Evolutionary conservation across 2,888 invertebrate species (phyloP), one percentile per base, ranked within the genome.

Genomic region (Amphipoea lucens): DNA sequence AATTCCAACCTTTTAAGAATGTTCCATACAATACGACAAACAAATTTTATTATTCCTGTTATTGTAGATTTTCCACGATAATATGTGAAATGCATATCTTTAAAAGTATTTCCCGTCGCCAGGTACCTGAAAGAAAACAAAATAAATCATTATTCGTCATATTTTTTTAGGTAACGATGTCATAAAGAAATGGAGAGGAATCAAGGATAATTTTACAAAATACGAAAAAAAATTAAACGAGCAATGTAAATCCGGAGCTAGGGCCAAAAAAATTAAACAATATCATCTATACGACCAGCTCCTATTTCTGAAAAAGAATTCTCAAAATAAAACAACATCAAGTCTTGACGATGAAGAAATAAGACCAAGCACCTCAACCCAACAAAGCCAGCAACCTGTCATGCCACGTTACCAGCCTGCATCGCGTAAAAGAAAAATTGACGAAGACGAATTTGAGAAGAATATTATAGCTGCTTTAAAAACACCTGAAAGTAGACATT

Each of bases 291-390:
- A 68, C 74, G 69, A 68, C 74, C 70, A 74, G 69, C 74, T 69
- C 74, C 74, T 69, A 69, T 68, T 74, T 74, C 71, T 78, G 76
- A 78, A 75, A 75, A 78, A 78, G 57, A 67, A 67, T 75, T 65
- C 77, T 75, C 75, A 74, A 78, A 75, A 78, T 78, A 75, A 75
- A 78, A 78, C 77, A 75, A 75, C 75, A 74, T 77, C 77, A 74
- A 77, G 77, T 66, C 74, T 77, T 66, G 66, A 74, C 75, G 77
- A 77, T 74, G 77, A 77, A 77, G 77, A 77, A 77, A 74, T 74
- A 75, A 77, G 75, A 77, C 77, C 75, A 77, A 75, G 76, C 76
- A 77, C 75, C 75, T 74, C 76, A 76, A 76, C 76, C 76, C 76
- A 76, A 76, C 76, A 76, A 76, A 76, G 76, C 74, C 74, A 77